Base-by-base conservation (phyloP, 2,113 vertebrate species). In the Barnardius zonarius region DNA sequence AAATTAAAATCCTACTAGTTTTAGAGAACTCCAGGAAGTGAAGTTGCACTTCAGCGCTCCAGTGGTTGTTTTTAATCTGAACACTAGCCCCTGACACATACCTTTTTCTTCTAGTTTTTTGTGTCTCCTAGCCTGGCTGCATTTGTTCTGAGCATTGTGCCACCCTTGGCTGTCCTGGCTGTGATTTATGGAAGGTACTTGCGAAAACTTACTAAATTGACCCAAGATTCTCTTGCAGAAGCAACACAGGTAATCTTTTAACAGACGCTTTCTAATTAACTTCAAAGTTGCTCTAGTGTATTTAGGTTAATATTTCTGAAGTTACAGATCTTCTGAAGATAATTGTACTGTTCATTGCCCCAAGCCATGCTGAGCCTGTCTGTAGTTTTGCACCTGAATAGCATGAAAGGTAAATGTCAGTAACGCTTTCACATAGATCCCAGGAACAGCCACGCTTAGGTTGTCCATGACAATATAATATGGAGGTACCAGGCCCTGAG, bases 211-310 rank as follows among this genome's bases (percentile, higher is more conserved):
- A 98, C 99, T 80, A 99, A 98, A 97, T 86, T 96, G 54, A 99
- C 98, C 4, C 99, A 99, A 96, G 99, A 99, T n/a, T 98, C 99
- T 20, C 98, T 99, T 35, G 99, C 99, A 79, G 98, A 99, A 73
- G 98, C 99, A 83, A 99, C 99, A 79, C 98, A 99, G 99, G 99
- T 99, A 95, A 94, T 78, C 39, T 78, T 89, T 51, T 44, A 92
- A 46, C 27, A 73, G 59, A 43, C 0, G 1, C 54, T 87, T 94
- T 72, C 51, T 59, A 61, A 18, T 83, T 94, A 68, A 88, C 51
- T 91, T 92, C 41, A 63, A 75, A 86, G n/a, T 70, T 92, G 10
- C 16, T 70, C 2, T 88, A 44, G 13, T 49, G 14, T 54, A 19
- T 73, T 88, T 76, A 90, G 51, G 7, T 59, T 92, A 83, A 9